Percentiles rank a stretch among this genome's conserved stretches.
These are phyloP conservation scores for Drosophila colorata DNA, from an alignment of 2,888 invertebrate species.

Conservation along the genomic window DNA sequence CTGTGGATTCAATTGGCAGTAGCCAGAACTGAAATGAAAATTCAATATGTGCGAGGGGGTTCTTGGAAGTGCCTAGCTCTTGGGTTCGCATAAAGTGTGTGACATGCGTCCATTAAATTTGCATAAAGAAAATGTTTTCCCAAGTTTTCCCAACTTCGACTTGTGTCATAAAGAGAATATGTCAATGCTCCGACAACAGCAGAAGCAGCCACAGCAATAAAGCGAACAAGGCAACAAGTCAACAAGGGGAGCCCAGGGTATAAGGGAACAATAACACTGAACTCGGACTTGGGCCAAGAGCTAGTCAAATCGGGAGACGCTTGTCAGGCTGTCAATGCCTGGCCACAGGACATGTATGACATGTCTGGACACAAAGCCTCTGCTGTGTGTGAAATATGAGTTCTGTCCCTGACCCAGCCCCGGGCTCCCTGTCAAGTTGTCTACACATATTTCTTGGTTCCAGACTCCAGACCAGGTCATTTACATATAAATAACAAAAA, in stretches of 20 bases:
- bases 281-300: constrained; percentile 19
- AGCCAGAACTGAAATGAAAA: constrained; percentile 19
- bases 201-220: constrained; percentile 14
- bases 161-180: constrained; percentile 63
- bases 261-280: constrained; percentile 4
- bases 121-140: constrained; percentile 53
- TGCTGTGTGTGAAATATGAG: constrained; percentile 66
- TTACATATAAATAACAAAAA: constrained; percentile 75
- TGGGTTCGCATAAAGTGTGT: constrained; percentile 40
- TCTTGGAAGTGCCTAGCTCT: constrained; percentile 4
- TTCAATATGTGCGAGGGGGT: not conserved
- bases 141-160: constrained; percentile 37
- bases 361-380: constrained; percentile 37
- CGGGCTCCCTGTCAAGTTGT: constrained; percentile 36
- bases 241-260: constrained; percentile 7
- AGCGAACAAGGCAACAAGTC: constrained; percentile 14
- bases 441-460: constrained; percentile 9
- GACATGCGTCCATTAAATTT: constrained; percentile 64
- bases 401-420: constrained; percentile 21
- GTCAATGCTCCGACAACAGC: constrained; percentile 42
- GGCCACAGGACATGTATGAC: constrained; percentile 62
- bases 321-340: constrained; percentile 49
- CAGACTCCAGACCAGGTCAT: constrained; percentile 38
- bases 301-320: constrained; percentile 36
- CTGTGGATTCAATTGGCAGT: constrained; percentile 20